Evolutionary conservation across 2,113 vertebrate genomes (phyloP), one percentile per base, ranked within the genome.

Genomic region (Halichoeres trimaculatus): DNA sequence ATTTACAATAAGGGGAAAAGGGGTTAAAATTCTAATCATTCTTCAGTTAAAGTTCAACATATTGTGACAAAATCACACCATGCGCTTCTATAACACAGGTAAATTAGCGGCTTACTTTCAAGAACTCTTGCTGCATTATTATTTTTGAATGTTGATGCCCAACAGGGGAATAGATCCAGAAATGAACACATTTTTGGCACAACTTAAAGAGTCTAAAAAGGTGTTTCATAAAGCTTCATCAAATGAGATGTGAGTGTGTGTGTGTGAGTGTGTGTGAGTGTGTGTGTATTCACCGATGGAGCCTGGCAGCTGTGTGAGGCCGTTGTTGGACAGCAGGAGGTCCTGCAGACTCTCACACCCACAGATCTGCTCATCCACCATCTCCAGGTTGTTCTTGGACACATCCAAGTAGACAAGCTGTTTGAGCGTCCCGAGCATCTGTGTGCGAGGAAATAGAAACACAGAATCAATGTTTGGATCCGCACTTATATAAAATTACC

Each of bases 311-410:
- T 98, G 98, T 53, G 97, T 95, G 84, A 99, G 95, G 26, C 96
- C 94, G 55, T 99, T 99, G 90, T 96, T 98, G 71, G 98, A 99
- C 40, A 99, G 94, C 41, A 99, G 91, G 3, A 99, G 89, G 68
- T 99, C 98, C 85, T 98, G 96, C 52, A 99, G 93, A 70, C 87
- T 97, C 90, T 99, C 97, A 91, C 98, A 99, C 74, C 95, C 96
- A 22, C 95, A 96, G 92, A 99, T 95, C 85, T 97, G 96, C 92
- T 98, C 96, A 76, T 99, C 97, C 30, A 99, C 92, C 91, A 95
- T 94, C 90, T 99, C 98, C 90, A 99, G 90, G 87, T 94, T 98
- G 94, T 99, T 99, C 93, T 99, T 99, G 66, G 98, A 99, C 89
- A 98, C 93, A 68, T 99, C 98, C 88, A 99, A 91, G 90, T 99